Conservation (phyloP, 1,140 invertebrate genomes). For the Aphis gossypii region DNA sequence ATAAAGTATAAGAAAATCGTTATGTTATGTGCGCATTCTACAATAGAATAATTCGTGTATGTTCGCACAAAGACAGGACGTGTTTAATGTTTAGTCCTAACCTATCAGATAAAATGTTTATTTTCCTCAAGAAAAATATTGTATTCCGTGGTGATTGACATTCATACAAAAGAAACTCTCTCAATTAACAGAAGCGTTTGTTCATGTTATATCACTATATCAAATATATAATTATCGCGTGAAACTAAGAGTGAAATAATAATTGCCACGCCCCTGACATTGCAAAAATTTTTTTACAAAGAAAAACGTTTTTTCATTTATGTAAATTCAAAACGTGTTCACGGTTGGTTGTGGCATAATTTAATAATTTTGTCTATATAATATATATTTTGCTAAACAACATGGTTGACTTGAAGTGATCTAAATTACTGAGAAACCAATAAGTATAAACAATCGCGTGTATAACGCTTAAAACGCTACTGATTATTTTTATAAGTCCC, state of each 20-base stretch:
- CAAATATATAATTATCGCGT: background rate
- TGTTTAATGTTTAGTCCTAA: background rate
- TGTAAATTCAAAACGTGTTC: background rate
- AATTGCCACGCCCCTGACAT: constrained; percentile 24
- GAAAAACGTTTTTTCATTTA: background rate
- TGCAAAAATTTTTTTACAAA: background rate
- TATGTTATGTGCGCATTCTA: background rate
- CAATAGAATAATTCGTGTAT: background rate
- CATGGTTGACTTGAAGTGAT: background rate
- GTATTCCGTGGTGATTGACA: background rate
- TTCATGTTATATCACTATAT: background rate
- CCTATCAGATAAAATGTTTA: background rate
- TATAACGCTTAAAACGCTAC: background rate
- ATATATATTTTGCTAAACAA: background rate
- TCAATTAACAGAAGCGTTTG: background rate
- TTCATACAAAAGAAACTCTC: constrained; percentile 19
- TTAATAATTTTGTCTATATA: background rate
- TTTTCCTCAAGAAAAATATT: background rate
- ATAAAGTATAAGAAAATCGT: background rate
- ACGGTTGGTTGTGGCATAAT: background rate
- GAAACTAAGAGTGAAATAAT: constrained; percentile 33
- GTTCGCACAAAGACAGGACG: background rate
- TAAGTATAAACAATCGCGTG: background rate
- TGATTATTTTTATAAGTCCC: background rate
- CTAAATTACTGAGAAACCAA: background rate